phyloP scores from a whole-genome alignment of 2,888 invertebrate genomes.

The Microctonus hyperodae region DNA sequence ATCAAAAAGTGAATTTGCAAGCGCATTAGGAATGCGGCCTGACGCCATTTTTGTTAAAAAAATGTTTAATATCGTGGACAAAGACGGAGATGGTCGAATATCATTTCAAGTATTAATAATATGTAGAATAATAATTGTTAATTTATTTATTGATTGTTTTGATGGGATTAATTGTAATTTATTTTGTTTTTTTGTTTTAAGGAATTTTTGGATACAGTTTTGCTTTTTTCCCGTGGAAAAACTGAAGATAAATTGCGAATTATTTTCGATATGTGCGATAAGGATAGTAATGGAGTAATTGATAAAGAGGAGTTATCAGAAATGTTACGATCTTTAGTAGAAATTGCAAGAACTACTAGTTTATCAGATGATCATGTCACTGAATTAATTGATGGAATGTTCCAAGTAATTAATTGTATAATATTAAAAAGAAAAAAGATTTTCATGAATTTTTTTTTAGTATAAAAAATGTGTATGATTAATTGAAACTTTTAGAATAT shows the following conservation, averaged over 20 bases:
- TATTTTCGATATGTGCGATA: constrained; percentile 97
- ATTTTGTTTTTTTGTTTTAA: constrained; percentile 47
- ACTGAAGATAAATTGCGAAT: constrained; percentile 93
- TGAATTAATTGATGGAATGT: constrained; percentile 93
- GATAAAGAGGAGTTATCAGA: constrained; percentile 93
- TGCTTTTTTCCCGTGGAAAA: constrained; percentile 89
- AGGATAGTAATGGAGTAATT: constrained; percentile 92
- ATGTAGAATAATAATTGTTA: not conserved
- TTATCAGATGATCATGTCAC: constrained; percentile 90
- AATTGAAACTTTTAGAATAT: no score
- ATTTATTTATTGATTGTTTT: not conserved
- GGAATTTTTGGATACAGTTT: constrained; percentile 94
- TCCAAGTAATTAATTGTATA: constrained; percentile 73
- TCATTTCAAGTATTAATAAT: constrained; percentile 78
- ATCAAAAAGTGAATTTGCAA: constrained; percentile 92
- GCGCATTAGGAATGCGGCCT: constrained; percentile 93
- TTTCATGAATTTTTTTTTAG: no score
- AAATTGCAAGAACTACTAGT: constrained; percentile 91
- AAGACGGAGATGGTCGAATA: constrained; percentile 91
- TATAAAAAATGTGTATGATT: no score
- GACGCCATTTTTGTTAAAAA: constrained; percentile 95
- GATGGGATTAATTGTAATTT: constrained; percentile 40
- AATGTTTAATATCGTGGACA: constrained; percentile 98
- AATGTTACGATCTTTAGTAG: constrained; percentile 91
- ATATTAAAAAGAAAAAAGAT: no score